A percentile compares a stretch with the other conserved stretches of the same genome.
Evolutionary conservation across 2,888 invertebrate species (phyloP).

Genomic region (Acleris literana): DNA sequence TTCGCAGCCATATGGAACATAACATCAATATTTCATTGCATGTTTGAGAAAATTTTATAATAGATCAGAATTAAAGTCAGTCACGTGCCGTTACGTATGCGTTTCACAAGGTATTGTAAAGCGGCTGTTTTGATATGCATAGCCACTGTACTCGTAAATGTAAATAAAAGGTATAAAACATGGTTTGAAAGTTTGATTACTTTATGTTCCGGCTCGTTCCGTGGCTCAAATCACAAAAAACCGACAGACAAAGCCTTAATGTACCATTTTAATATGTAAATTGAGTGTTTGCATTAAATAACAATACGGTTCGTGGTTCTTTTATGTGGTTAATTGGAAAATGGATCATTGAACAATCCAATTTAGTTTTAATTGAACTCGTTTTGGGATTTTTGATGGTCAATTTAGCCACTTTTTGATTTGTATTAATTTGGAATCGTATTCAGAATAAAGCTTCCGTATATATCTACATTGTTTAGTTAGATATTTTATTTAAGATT

Average conservation of each 20-base stretch:
- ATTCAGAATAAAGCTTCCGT: no score
- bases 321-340: conserved; percentile 26
- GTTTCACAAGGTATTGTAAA: not conserved
- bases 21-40: no score
- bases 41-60: no score
- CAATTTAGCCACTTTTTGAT: not conserved
- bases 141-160: conserved; percentile 15
- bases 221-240: conserved; percentile 50
- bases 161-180: conserved; percentile 4
- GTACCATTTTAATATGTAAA: conserved; percentile 55
- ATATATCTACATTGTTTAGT: no score
- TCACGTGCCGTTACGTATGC: not conserved
- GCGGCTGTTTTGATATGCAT: conserved; percentile 11
- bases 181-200: conserved; percentile 3
- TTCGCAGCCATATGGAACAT: no score
- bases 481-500: no score
- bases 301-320: conserved; percentile 45
- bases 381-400: conserved; percentile 8
- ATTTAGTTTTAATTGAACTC: conserved; percentile 40
- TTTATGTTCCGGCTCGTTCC: conserved; percentile 32
- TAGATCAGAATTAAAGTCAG: no score
- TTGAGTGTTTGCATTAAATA: conserved; percentile 50
- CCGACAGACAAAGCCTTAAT: conserved; percentile 49
- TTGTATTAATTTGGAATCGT: no score
- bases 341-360: conserved; percentile 57